Conservation (phyloP, 2,797 vertebrate species). For the Numenius phaeopus region DNA sequence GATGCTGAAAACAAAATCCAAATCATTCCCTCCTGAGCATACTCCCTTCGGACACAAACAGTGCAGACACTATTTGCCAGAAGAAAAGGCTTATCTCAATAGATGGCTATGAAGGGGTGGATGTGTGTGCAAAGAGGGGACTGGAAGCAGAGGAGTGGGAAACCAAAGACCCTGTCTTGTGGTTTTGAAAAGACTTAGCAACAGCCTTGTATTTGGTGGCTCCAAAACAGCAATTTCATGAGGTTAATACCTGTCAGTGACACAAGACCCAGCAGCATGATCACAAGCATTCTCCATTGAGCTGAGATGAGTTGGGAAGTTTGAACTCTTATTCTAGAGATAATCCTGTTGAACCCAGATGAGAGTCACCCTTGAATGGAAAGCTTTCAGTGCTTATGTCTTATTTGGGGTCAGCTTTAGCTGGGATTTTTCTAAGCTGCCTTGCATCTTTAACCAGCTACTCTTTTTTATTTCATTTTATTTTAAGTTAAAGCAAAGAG, state of each 20-base stretch:
- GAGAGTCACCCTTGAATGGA: not conserved
- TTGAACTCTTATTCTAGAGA: not conserved
- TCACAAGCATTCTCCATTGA: not conserved
- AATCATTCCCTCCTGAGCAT: not conserved
- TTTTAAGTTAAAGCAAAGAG: not conserved
- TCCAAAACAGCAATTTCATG: not conserved
- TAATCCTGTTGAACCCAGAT: not conserved
- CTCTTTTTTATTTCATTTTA: not conserved
- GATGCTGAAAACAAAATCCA: not conserved
- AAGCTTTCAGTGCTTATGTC: not conserved
- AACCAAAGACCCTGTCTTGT: not conserved
- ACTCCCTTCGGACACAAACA: not conserved
- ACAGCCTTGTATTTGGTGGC: not conserved
- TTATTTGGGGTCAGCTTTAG: not conserved
- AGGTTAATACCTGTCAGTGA: not conserved
- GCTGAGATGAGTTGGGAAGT: not conserved
- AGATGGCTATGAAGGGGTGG: not conserved
- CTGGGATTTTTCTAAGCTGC: not conserved
- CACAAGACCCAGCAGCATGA: not conserved
- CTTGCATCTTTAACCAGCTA: not conserved
- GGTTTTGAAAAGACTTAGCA: not conserved
- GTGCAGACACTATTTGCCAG: not conserved
- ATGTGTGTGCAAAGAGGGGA: not conserved
- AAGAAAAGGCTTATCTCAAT: not conserved
- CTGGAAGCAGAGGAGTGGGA: not conserved